Conservation (phyloP, 2,113 vertebrate species). For the Corythornis vintsioides region DNA sequence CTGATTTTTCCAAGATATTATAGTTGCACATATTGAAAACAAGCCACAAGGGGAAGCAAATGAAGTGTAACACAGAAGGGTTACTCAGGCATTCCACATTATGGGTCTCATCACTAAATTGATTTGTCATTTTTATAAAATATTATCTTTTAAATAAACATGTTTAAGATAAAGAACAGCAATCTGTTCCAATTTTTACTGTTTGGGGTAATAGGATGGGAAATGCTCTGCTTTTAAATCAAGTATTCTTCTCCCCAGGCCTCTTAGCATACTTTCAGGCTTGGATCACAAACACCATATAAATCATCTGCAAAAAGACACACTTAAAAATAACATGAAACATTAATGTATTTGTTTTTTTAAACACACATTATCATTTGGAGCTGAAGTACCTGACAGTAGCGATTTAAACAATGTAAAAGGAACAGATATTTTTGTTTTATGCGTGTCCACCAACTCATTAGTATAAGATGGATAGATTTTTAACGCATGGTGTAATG, state of each 20-base stretch:
- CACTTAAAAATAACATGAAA: slow-evolving; percentile 35
- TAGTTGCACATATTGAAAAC: not conserved
- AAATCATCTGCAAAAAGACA: slow-evolving; percentile 25
- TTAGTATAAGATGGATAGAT: slow-evolving; percentile 59
- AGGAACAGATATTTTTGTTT: slow-evolving; percentile 41
- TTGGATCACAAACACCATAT: slow-evolving; percentile 43
- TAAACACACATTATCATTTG: slow-evolving; percentile 41
- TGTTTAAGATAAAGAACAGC: not conserved
- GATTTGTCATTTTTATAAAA: not conserved
- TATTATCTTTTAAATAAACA: not conserved
- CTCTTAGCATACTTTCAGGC: not conserved
- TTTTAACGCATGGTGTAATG: slow-evolving; percentile 37
- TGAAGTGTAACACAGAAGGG: not conserved
- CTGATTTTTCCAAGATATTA: not conserved
- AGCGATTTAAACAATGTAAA: slow-evolving; percentile 43
- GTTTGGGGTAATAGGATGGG: not conserved
- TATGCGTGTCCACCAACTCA: slow-evolving; percentile 18
- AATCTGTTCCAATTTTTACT: not conserved
- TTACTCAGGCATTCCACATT: not conserved
- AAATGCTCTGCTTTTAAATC: not conserved
- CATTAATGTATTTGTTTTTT: slow-evolving; percentile 44
- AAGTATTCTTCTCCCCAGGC: not conserved
- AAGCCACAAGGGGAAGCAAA: not conserved
- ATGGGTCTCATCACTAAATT: not conserved
- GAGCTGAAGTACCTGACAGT: slow-evolving; percentile 56